Conservation (phyloP, 2,888 invertebrate genomes). For the Drymonia ruficornis region DNA sequence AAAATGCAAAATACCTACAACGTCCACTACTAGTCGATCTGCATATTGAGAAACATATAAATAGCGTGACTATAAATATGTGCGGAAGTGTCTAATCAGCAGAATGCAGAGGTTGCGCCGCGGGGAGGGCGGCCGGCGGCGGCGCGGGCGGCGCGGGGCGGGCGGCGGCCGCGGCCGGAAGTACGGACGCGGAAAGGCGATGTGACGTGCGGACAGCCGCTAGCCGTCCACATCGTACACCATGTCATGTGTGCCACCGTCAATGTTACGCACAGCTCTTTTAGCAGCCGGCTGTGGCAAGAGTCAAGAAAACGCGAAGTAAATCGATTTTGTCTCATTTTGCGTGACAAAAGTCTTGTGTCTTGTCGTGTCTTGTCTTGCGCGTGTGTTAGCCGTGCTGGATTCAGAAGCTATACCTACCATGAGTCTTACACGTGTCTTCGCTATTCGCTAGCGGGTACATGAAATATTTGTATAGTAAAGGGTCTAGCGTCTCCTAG, state of each 20-base stretch:
- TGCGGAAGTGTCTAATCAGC: conserved; percentile 54
- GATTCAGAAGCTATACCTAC: too few relatives aligned
- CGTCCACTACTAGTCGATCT: background rate
- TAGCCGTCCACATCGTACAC: conserved; percentile 34
- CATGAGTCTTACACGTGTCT: too few relatives aligned
- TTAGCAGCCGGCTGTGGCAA: too few relatives aligned
- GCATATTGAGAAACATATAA: conserved; percentile 1
- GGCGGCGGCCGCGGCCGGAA: conserved; percentile 42
- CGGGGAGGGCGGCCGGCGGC: conserved; percentile 23
- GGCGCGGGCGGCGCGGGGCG: conserved; percentile 26
- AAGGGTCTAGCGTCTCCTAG: too few relatives aligned
- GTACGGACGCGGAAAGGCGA: conserved; percentile 52
- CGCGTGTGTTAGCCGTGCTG: too few relatives aligned
- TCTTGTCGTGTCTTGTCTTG: too few relatives aligned
- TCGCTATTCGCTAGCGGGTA: too few relatives aligned
- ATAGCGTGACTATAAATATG: conserved; percentile 9
- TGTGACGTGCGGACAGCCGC: conserved; percentile 33
- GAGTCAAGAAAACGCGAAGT: too few relatives aligned
- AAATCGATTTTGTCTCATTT: too few relatives aligned
- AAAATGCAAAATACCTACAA: background rate
- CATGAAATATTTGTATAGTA: too few relatives aligned
- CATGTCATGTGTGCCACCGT: background rate
- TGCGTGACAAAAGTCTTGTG: too few relatives aligned
- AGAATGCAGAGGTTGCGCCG: conserved; percentile 33
- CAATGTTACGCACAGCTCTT: background rate